phyloP scores from a whole-genome alignment of 1,140 invertebrate species.

The Phymastichus coffea region DNA sequence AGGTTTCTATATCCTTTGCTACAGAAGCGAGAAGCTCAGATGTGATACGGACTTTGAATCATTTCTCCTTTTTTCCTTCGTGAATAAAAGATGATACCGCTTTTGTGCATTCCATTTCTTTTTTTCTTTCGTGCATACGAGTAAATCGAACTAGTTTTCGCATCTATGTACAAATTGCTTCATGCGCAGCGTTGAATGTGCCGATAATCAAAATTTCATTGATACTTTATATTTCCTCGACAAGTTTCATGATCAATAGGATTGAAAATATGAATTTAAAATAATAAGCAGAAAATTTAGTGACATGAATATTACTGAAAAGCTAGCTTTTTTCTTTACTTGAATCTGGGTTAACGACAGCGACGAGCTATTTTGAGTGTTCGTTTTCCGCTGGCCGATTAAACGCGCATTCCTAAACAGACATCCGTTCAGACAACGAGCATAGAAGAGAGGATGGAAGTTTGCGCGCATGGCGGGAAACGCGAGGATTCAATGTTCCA shows the following conservation, averaged over 20 bases:
- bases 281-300: too few relatives aligned
- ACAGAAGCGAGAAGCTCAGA: background rate
- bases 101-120: too few relatives aligned
- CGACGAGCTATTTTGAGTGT: background rate
- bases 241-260: too few relatives aligned
- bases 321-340: too few relatives aligned
- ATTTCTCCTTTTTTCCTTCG: background rate
- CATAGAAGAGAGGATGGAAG: too few relatives aligned
- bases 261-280: too few relatives aligned
- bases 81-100: background rate
- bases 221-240: too few relatives aligned
- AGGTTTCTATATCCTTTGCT: background rate
- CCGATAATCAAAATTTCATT: too few relatives aligned
- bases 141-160: background rate
- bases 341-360: background rate
- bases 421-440: too few relatives aligned
- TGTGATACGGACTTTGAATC: background rate
- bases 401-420: background rate
- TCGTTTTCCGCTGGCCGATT: background rate
- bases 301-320: too few relatives aligned
- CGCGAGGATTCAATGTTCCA: constrained; percentile 2
- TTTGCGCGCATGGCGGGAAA: background rate
- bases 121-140: background rate
- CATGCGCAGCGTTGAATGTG: too few relatives aligned
- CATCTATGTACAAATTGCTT: too few relatives aligned